Conservation (phyloP, 2,888 invertebrate genomes). For the Lithodes maja region DNA sequence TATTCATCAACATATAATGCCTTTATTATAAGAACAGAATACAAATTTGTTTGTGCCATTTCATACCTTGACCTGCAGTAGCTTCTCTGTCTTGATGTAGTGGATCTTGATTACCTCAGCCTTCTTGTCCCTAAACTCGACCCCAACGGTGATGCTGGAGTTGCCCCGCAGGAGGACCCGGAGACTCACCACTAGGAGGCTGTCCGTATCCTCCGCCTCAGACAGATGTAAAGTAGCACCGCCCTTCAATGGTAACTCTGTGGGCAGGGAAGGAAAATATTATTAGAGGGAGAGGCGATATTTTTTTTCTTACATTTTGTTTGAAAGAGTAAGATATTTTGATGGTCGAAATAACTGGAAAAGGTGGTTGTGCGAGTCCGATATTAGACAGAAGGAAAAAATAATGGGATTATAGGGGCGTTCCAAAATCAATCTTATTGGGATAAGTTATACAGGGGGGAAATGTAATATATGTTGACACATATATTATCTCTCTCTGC, state of each 20-base stretch:
- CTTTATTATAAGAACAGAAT: no score
- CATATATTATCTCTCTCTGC: no score
- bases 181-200: slow-evolving; percentile 77
- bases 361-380: no score
- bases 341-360: no score
- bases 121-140: slow-evolving; percentile 83
- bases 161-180: slow-evolving; percentile 83
- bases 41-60: background rate
- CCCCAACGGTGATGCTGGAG: slow-evolving; percentile 85
- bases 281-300: background rate
- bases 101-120: slow-evolving; percentile 87
- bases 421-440: no score
- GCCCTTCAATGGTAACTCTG: slow-evolving; percentile 39
- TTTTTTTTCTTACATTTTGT: no score
- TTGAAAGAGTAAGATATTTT: no score
- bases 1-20: no score
- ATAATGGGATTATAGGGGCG: no score
- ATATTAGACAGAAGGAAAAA: no score
- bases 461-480: no score
- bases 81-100: slow-evolving; percentile 84
- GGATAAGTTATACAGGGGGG: no score
- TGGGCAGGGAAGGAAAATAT: background rate
- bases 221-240: slow-evolving; percentile 23
- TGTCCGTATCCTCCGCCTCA: slow-evolving; percentile 33
- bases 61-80: slow-evolving; percentile 83